Evolutionary conservation across 1,140 invertebrate species (phyloP), one percentile per base, ranked within the genome.

Genomic region (Drosophila bocqueti): DNA sequence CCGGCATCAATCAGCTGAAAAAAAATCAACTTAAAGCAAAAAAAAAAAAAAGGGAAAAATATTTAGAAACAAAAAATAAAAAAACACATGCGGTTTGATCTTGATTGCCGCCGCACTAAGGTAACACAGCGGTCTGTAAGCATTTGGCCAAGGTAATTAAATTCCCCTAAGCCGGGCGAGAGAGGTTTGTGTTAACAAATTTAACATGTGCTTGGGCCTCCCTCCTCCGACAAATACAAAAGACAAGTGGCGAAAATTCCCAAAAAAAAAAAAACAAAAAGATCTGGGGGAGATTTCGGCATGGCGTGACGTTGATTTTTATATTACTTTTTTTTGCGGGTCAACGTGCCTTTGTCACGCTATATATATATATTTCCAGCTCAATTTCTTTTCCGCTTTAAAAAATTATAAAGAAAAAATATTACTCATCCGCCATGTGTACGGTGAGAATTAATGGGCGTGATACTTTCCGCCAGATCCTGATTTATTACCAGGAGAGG

Each of bases 71-170:
- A 11, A 4, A 55, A 9, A 40, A 57, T 40, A 21, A 38, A 55
- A 46, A 45, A 64, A 64, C 62, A 71, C 11, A 68, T 61, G 71
- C 67, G 52, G 71, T 73, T 52, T 73, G 71, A 73, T 73, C 71
- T 73, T 73, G 71, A 73, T 61, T 47, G 57, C 15, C 34, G 54
- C 29, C 54, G 54, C 50, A 46, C 43, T 72, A 59, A 59, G 45
- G 66, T 72, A 72, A 73, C 69, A 34, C 60, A n/a, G 38, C 29
- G 67, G 54, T 43, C 36, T 61, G 67, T 73, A 73, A 52, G 29
- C 54, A 52, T 40, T 43, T 57, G 34, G 24, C 61, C 61, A 76
- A 76, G 73, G 61, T 11, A 76, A 58, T 59, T 64, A 73, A 31
- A 52, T 73, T 40, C 67, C 43, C 42, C 29, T 3, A 24, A 50